These are phyloP conservation scores for Ceyx margarethae DNA, from an alignment of 2,113 vertebrate genomes.

Conservation along the genomic window DNA sequence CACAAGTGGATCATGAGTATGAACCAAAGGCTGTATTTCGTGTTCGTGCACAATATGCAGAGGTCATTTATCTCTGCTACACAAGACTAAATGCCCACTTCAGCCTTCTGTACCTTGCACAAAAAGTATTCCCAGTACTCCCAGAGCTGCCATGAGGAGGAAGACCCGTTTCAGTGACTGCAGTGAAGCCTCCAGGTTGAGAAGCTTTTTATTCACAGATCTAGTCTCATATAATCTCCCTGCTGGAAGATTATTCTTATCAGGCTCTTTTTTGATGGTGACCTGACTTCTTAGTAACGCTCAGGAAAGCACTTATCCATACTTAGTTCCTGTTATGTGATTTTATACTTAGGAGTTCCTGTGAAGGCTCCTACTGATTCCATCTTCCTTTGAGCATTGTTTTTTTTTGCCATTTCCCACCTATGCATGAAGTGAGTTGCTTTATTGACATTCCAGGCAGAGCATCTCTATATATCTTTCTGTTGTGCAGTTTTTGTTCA, in stretches of 20 bases:
- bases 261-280: neutral
- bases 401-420: neutral
- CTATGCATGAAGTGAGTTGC: neutral
- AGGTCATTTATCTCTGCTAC: neutral
- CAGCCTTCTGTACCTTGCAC: neutral
- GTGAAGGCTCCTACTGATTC: neutral
- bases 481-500: neutral
- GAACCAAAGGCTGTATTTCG: neutral
- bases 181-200: neutral
- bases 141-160: neutral
- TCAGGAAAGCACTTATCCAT: neutral
- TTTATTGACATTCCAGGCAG: neutral
- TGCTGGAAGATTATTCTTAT: neutral
- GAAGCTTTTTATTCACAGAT: neutral
- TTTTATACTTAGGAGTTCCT: neutral
- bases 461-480: neutral
- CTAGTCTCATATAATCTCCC: neutral
- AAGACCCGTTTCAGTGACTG: neutral
- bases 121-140: neutral
- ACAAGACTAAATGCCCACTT: neutral
- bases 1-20: neutral
- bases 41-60: neutral
- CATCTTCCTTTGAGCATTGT: neutral
- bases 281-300: neutral
- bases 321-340: neutral